Base-by-base conservation (phyloP, 1,140 invertebrate genomes). In the Drosophila malerkotliana region DNA sequence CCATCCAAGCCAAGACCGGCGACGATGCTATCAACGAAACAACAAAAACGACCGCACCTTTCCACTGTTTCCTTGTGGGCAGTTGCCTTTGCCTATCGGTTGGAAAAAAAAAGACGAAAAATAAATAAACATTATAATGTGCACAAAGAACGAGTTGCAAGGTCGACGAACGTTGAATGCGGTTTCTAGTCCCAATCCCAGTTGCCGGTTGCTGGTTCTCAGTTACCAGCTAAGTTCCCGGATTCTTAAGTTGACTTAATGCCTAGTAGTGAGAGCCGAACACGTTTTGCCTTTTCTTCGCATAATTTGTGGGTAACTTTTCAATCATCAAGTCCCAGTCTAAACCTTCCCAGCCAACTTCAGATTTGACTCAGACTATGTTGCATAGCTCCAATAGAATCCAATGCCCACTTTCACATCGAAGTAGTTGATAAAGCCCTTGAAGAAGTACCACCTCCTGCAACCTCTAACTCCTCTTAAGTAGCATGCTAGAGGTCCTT, bases 161-260 rank as follows among this genome's bases (percentile, higher is more conserved):
- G 83, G 84, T 89, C 84, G 84, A 83, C 84, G 84, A 89, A 88
- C 84, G 82, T 69, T 69, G 66, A 56, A 55, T 67, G 63, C 77
- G 37, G 66, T 41, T 62, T 51, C 52, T 53, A 69, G 30, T 51
- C 51, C 37, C 63, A 15, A 52, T 34, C 49, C 30, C 26, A 15
- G 18, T 47, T 10, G 3, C 32, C 64, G 30, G 32, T 44, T 56
- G 4, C 34, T 14, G 10, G 49, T 30, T 21, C 1, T 7, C 26
- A 28, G 26, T 28, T 28, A 28, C 26, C 26, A 28, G 26, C 26
- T 28, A 5, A 34, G 41, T 32, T 58, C 41, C 26, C 55, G 15
- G 41, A 45, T 49, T 30, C 32, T 32, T 30, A 32, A 26, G 64
- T 44, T 55, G 59, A 64, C 57, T 45, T 69, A 63, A 79, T 79